A percentile compares a stretch with the other conserved stretches of the same genome.
Evolutionary conservation across 2,797 vertebrate genomes (phyloP).

Genomic region (Rachycentron canadum): DNA sequence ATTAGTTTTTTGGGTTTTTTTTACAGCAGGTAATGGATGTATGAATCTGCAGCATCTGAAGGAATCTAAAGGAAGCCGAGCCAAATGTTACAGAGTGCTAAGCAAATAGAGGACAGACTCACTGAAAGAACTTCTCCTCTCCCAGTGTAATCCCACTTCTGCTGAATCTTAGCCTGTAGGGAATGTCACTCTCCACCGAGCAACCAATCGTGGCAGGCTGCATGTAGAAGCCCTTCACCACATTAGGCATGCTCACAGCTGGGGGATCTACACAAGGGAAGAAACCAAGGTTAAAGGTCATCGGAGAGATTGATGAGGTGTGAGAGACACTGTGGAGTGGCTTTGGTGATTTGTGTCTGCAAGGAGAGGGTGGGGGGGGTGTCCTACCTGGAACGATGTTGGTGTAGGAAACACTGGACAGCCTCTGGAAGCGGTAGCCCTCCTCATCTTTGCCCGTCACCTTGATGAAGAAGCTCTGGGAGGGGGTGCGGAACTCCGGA

Average conservation of each 20-base stretch:
- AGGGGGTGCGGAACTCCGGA: constrained; percentile 87
- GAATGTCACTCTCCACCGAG: constrained; percentile 88
- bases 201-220: constrained; percentile 88
- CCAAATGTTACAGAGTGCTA: constrained; percentile 36
- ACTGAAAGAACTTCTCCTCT: constrained; percentile 89
- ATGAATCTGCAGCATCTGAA: constrained; percentile 37
- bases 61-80: constrained; percentile 4
- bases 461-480: constrained; percentile 92
- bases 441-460: constrained; percentile 89
- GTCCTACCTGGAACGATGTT: constrained; percentile 89
- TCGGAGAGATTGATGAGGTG: constrained; percentile 72
- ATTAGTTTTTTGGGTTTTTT: constrained; percentile 44
- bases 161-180: constrained; percentile 90
- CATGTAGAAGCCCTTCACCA: constrained; percentile 86
- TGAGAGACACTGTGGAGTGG: constrained; percentile 41
- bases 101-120: constrained; percentile 64
- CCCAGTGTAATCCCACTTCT: constrained; percentile 83
- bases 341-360: constrained; percentile 28
- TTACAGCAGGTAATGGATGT: constrained; percentile 46
- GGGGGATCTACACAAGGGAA: constrained; percentile 83
- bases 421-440: constrained; percentile 91
- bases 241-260: constrained; percentile 88
- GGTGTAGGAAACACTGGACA: constrained; percentile 93
- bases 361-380: background rate
- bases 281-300: constrained; percentile 63